Base-by-base conservation (phyloP, 2,888 invertebrate species). In the Athripsodes cinereus region DNA sequence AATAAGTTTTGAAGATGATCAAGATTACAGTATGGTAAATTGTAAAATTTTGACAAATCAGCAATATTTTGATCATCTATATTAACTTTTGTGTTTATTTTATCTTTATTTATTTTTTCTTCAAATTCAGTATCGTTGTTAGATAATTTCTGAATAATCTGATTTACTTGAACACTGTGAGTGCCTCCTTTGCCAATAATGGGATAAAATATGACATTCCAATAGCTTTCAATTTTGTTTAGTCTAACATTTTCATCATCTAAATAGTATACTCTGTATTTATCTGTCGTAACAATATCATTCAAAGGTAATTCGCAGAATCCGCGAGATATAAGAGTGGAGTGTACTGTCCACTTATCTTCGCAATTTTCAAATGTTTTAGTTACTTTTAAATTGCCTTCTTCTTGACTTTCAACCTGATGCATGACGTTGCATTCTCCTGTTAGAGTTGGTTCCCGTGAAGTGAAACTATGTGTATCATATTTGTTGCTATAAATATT, bases 111-210 rank as follows among this genome's bases (percentile, higher is more conserved):
- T n/a, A n/a, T n/a, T n/a, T n/a, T n/a, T n/a, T n/a, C n/a, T n/a
- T n/a, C n/a, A n/a, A n/a, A n/a, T n/a, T n/a, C n/a, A n/a, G n/a
- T n/a, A n/a, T n/a, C n/a, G n/a, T 46, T 46, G 11, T 46, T 11
- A 6, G 21, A 13, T 11, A 6, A 13, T 46, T 52, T 52, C 13
- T 35, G 26, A 76, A 67, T 21, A 71, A 71, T 68, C 22, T 75
- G 73, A 60, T 74, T 75, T 5, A 72, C 71, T 56, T 68, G 64
- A 19, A 75, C 64, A 48, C 70, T 71, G 51, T 73, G 71, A 53
- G 69, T 68, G 40, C 72, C 72, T 8, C 67, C 66, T 46, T 67
- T 59, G 1, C 65, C 68, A 56, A 63, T 63, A 20, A 66, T 66
- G 13, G 68, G 69, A 50, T 65, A 64, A 31, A 66, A 64, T 49